These are phyloP conservation scores for Cyclophora albipunctata DNA, from an alignment of 2,888 invertebrate species.

Conservation along the genomic window DNA sequence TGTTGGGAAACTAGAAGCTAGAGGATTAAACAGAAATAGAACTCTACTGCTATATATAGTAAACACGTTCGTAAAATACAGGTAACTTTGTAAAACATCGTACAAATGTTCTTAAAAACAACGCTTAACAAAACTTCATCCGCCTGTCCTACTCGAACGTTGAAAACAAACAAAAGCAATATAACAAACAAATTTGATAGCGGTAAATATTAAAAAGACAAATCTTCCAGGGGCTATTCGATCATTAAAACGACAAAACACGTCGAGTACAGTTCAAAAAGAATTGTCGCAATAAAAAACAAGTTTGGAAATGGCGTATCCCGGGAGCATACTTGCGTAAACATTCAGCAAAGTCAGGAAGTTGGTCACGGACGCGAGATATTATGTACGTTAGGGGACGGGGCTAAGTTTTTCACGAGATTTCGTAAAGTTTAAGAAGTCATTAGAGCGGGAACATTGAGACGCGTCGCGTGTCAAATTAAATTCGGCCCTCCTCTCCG, in stretches of 20 bases:
- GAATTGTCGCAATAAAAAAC: constrained; percentile 37
- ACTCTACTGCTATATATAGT: too few species aligned
- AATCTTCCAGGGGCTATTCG: constrained; percentile 4
- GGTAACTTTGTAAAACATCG: not conserved
- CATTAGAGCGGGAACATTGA: constrained; percentile 50
- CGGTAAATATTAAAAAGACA: constrained; percentile 1
- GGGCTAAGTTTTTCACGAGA: constrained; percentile 49
- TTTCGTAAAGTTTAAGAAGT: constrained; percentile 57
- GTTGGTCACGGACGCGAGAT: constrained; percentile 25
- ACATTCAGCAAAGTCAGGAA: constrained; percentile 25
- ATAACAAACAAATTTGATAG: not conserved
- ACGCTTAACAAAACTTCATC: too few species aligned
- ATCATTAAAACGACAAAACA: constrained; percentile 11
- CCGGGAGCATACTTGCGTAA: constrained; percentile 44
- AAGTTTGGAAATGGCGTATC: constrained; percentile 38
- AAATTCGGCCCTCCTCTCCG: constrained; percentile 27
- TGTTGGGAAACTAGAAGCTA: too few species aligned
- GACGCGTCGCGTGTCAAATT: constrained; percentile 53
- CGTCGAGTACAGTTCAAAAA: constrained; percentile 11
- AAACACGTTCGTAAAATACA: not conserved
- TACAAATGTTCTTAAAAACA: too few species aligned
- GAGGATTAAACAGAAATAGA: too few species aligned
- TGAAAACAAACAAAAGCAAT: too few species aligned
- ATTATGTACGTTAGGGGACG: constrained; percentile 23
- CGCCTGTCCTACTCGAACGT: too few species aligned